Conservation (phyloP, 2,888 invertebrate genomes). For the Pterostichus madidus region DNA sequence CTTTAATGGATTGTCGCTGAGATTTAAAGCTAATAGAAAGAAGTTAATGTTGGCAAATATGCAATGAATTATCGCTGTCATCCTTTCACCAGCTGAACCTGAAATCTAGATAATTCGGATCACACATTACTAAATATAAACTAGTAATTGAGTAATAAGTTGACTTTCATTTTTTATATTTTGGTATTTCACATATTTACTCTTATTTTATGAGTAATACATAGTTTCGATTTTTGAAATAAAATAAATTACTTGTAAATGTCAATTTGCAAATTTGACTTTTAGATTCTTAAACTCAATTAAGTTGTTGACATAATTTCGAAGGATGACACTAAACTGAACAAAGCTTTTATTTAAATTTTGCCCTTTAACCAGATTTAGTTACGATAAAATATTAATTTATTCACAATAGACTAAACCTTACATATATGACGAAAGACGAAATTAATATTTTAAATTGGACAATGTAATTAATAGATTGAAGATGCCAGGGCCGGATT, state of each 20-base stretch:
- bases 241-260: not conserved
- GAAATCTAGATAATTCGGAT: conserved; percentile 31
- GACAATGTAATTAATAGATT: too few species aligned
- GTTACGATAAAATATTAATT: conserved; percentile 29
- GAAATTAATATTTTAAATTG: conserved; percentile 1
- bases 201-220: conserved; percentile 6
- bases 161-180: conserved; percentile 32
- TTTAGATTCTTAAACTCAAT: conserved; percentile 13
- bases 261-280: conserved; percentile 15
- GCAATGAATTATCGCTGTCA: conserved; percentile 13
- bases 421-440: conserved; percentile 11
- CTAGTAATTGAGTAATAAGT: conserved; percentile 33
- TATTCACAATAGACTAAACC: conserved; percentile 16
- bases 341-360: conserved; percentile 44
- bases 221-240: too few species aligned
- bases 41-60: conserved; percentile 6
- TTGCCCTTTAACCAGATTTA: conserved; percentile 40
- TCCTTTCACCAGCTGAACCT: conserved; percentile 20
- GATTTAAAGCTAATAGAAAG: conserved; percentile 18
- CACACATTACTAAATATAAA: conserved; percentile 39
- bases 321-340: conserved; percentile 21
- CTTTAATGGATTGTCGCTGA: conserved; percentile 15
- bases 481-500: too few species aligned
- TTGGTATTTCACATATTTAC: conserved; percentile 23
- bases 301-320: conserved; percentile 22